Evolutionary conservation across 2,797 vertebrate genomes (phyloP).

Genomic region (Echiichthys vipera): DNA sequence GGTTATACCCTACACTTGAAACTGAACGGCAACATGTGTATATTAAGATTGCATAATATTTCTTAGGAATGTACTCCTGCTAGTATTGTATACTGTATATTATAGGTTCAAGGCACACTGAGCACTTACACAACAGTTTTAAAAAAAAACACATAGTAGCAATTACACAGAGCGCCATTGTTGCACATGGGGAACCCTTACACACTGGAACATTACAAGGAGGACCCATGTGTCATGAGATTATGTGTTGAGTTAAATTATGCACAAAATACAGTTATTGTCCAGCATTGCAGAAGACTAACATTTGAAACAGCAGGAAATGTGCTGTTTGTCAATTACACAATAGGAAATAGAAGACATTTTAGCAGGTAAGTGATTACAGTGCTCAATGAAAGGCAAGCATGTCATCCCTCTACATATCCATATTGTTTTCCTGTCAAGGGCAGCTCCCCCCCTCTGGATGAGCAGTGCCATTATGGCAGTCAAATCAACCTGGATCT

Average conservation of each 20-base stretch:
- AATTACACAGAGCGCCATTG: slow-evolving; percentile 14
- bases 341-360: slow-evolving; percentile 13
- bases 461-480: slow-evolving; percentile 40
- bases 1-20: background rate
- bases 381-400: slow-evolving; percentile 26
- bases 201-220: slow-evolving; percentile 1
- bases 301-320: background rate
- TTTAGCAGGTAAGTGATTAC: slow-evolving; percentile 19
- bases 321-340: background rate
- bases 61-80: background rate
- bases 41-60: slow-evolving; percentile 1
- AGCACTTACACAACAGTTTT: background rate
- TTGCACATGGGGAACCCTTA: background rate
- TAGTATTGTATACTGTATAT: background rate
- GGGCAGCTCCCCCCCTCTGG: slow-evolving; percentile 14
- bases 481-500: slow-evolving; percentile 47
- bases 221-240: background rate
- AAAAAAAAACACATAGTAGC: slow-evolving; percentile 13
- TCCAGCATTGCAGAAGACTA: background rate
- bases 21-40: too few species aligned
- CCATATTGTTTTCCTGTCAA: slow-evolving; percentile 60
- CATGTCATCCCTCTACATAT: slow-evolving; percentile 41
- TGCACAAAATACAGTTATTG: background rate
- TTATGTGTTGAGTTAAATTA: background rate
- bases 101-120: slow-evolving; percentile 21